These are phyloP conservation scores for Trematomus bernacchii DNA, from an alignment of 2,797 vertebrate species.

Conservation along the genomic window DNA sequence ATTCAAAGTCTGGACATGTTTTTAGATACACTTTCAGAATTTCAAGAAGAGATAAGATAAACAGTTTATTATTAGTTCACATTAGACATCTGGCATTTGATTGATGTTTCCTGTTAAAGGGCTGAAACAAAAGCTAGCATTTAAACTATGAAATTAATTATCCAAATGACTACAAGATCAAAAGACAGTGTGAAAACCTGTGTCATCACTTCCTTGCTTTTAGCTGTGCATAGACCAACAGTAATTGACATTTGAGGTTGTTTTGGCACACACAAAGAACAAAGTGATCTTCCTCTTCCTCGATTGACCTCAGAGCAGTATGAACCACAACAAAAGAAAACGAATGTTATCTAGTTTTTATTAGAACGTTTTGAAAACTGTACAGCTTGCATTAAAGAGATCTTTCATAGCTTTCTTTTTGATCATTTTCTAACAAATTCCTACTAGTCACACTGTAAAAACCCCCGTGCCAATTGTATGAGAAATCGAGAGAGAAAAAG, in stretches of 20 bases:
- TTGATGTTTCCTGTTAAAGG: neutral
- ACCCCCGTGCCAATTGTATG: slow-evolving; percentile 23
- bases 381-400: slow-evolving; percentile 18
- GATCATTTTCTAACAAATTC: slow-evolving; percentile 23
- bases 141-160: neutral
- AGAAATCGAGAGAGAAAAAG: slow-evolving; percentile 16
- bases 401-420: slow-evolving; percentile 22
- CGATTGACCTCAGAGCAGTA: slow-evolving; percentile 31
- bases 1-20: slow-evolving; percentile 36
- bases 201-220: slow-evolving; percentile 42
- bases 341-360: slow-evolving; percentile 10
- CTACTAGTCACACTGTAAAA: slow-evolving; percentile 39
- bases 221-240: slow-evolving; percentile 21
- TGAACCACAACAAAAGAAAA: slow-evolving; percentile 40
- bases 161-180: slow-evolving; percentile 2
- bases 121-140: neutral
- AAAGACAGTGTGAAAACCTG: neutral
- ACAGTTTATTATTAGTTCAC: neutral
- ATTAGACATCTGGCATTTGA: neutral
- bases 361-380: slow-evolving; percentile 6
- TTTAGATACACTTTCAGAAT: slow-evolving; percentile 28
- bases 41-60: slow-evolving; percentile 2
- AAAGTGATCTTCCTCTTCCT: slow-evolving; percentile 42
- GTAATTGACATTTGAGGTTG: slow-evolving; percentile 47
- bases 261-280: slow-evolving; percentile 27